Conservation (phyloP, 2,797 vertebrate genomes). For the Sarcoramphus papa region DNA sequence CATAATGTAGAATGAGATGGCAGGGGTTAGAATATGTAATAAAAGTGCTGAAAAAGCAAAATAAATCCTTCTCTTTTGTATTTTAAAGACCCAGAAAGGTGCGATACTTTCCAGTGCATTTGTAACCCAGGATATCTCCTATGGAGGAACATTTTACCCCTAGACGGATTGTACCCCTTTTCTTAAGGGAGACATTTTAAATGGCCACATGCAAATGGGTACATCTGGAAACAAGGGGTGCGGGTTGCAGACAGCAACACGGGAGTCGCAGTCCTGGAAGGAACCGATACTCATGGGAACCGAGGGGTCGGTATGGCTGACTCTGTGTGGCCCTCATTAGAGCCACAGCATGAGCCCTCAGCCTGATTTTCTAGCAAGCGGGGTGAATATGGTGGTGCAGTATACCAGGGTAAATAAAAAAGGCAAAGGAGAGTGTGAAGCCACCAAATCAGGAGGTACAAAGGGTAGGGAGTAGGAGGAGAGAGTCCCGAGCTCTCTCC, state of each 20-base stretch:
- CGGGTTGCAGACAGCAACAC: rapidly evolving
- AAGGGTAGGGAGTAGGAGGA: neutral
- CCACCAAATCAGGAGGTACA: neutral
- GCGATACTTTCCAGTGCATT: neutral
- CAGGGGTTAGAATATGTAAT: neutral
- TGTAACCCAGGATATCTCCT: neutral
- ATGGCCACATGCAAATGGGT: neutral
- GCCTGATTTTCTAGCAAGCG: neutral
- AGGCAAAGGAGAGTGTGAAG: neutral
- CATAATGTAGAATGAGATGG: neutral
- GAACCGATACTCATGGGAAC: rapidly evolving
- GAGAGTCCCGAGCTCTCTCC: neutral
- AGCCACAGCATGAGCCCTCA: neutral
- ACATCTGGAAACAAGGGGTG: neutral
- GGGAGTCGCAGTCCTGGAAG: neutral
- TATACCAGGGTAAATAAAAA: neutral
- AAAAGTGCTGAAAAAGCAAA: neutral
- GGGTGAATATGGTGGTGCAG: neutral
- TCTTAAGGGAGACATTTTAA: neutral
- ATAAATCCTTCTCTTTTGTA: neutral
- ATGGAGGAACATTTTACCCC: neutral
- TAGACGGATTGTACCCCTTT: neutral
- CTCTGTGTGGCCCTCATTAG: neutral
- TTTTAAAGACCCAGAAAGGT: neutral
- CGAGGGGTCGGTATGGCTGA: neutral